Percentiles rank a stretch among this genome's conserved stretches.
phyloP scores from a whole-genome alignment of 2,797 vertebrate species.

The Eleutherodactylus coqui region DNA sequence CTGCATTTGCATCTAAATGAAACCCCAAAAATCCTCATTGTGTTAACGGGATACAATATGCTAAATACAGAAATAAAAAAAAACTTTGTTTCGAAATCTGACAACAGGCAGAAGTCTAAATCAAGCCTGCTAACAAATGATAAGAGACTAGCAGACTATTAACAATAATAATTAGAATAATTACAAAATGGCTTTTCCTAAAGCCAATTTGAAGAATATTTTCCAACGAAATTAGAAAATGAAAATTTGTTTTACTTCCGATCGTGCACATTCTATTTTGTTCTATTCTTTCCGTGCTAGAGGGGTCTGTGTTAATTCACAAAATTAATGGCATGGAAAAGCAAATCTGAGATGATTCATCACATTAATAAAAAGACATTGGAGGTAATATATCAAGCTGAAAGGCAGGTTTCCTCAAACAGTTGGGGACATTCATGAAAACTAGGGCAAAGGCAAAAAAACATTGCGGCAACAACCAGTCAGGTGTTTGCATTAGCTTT shows the following conservation, averaged over 20 bases:
- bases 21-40: background rate
- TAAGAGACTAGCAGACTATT: background rate
- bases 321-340: slow-evolving; percentile 61
- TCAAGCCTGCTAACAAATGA: background rate
- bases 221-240: slow-evolving; percentile 12
- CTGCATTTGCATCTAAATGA: background rate
- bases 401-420: slow-evolving; percentile 34
- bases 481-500: background rate
- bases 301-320: slow-evolving; percentile 53
- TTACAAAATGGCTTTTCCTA: slow-evolving; percentile 19
- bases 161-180: slow-evolving; percentile 18
- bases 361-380: slow-evolving; percentile 56
- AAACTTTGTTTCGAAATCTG: background rate
- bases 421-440: slow-evolving; percentile 11
- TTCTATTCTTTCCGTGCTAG: slow-evolving; percentile 38
- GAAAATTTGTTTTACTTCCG: slow-evolving; percentile 25
- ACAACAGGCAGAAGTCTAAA: background rate
- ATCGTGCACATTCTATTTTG: slow-evolving; percentile 33
- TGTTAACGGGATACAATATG: background rate
- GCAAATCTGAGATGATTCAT: slow-evolving; percentile 54
- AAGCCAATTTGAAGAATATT: slow-evolving; percentile 14
- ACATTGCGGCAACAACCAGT: background rate
- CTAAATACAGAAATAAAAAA: background rate
- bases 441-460: slow-evolving; percentile 12
- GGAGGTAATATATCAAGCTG: slow-evolving; percentile 54